phyloP scores from a whole-genome alignment of 2,888 invertebrate species.

The Ochropacha duplaris region DNA sequence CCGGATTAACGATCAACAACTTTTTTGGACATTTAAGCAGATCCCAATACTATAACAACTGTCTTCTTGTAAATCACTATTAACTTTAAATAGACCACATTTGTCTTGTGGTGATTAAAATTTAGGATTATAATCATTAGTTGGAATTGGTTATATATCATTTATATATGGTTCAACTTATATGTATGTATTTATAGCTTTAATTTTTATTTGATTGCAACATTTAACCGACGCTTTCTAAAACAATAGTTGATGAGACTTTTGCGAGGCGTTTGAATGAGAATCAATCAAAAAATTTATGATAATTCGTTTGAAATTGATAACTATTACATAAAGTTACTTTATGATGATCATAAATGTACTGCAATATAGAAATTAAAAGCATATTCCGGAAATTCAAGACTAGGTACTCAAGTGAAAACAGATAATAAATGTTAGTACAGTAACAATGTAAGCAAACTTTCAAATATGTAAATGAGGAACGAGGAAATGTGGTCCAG shows the following conservation, averaged over 20 bases:
- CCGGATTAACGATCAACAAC: conserved; percentile 38
- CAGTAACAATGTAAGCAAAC: background rate
- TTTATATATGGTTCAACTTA: background rate
- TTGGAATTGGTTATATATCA: conserved; percentile 1
- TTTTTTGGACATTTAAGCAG: conserved; percentile 20
- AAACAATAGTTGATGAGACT: background rate
- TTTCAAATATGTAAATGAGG: conserved; percentile 15
- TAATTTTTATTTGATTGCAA: background rate
- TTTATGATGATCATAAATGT: too few species aligned
- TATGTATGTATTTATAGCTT: background rate
- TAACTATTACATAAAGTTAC: too few species aligned
- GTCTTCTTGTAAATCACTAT: conserved; percentile 20
- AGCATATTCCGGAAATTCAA: background rate
- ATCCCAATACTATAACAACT: conserved; percentile 28
- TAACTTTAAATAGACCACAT: background rate
- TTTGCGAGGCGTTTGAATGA: too few species aligned
- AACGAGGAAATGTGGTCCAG: conserved; percentile 27
- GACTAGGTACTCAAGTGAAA: background rate
- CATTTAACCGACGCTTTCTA: background rate
- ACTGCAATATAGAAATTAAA: background rate
- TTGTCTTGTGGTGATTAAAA: background rate
- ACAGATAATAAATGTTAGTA: background rate
- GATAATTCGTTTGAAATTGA: too few species aligned
- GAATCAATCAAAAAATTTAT: too few species aligned
- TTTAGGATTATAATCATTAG: background rate